phyloP scores from a whole-genome alignment of 2,113 vertebrate species.

The Myrmecophaga tridactyla region DNA sequence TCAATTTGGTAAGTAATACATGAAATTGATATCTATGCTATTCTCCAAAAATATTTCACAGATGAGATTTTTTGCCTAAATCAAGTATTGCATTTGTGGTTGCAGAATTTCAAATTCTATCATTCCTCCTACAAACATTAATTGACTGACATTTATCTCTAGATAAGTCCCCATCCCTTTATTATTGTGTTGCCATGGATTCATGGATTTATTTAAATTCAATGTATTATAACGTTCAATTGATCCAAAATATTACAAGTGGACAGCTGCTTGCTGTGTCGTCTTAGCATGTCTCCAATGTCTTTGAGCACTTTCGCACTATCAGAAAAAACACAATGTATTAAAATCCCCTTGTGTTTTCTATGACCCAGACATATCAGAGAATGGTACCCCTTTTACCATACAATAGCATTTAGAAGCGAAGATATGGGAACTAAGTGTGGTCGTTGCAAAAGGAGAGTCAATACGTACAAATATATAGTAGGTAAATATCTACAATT shows the following conservation, averaged over 20 bases:
- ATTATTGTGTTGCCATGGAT: background rate
- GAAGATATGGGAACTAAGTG: background rate
- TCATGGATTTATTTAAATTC: background rate
- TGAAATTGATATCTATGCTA: background rate
- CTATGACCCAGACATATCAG: background rate
- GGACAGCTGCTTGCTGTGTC: background rate
- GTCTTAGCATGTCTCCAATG: background rate
- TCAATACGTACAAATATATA: background rate
- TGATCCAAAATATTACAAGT: background rate
- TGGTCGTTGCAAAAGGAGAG: accelerated
- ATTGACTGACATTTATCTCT: background rate
- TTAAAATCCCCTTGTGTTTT: background rate
- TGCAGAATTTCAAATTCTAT: background rate
- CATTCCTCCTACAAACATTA: background rate
- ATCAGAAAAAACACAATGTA: background rate
- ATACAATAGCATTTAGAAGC: background rate
- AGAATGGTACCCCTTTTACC: background rate
- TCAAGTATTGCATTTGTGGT: background rate
- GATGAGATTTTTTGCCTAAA: background rate
- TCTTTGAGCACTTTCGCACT: background rate
- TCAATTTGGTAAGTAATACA: background rate
- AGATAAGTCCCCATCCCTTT: background rate
- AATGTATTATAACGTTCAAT: background rate
- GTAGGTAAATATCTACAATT: no score
- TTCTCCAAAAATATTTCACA: background rate